Conservation (phyloP, 2,797 vertebrate genomes). For the Phaenicophaeus curvirostris region DNA sequence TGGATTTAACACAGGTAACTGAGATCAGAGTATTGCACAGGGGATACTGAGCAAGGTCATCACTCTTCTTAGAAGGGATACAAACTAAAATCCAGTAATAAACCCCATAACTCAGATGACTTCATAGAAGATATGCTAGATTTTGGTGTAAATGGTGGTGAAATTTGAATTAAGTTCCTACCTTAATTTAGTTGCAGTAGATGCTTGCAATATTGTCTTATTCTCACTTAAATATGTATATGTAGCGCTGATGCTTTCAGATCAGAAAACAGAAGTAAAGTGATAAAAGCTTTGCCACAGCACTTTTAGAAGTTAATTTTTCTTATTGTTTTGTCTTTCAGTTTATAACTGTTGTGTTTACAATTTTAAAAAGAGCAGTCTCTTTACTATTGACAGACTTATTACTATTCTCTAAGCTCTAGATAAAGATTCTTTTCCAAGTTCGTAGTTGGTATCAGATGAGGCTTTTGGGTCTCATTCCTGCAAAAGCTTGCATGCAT, state of each 20-base stretch:
- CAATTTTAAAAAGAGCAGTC: background rate
- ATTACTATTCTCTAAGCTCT: background rate
- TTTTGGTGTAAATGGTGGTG: background rate
- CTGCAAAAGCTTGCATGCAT: background rate
- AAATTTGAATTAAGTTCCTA: background rate
- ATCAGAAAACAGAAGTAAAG: background rate
- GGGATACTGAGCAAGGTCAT: background rate
- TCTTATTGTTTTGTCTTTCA: background rate
- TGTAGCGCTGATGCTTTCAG: background rate
- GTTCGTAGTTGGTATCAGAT: background rate
- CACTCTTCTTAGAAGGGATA: background rate
- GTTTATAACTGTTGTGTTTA: background rate
- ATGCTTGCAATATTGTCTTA: background rate
- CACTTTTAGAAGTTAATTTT: background rate
- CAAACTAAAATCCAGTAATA: background rate
- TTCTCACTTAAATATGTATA: background rate
- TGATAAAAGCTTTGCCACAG: background rate
- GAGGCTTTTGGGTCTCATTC: background rate
- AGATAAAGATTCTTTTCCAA: background rate
- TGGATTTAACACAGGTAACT: background rate
- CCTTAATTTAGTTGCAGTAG: background rate
- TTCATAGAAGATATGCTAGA: background rate
- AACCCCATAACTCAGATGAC: accelerated
- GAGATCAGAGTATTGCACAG: background rate
- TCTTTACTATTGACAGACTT: background rate